Evolutionary conservation across 1,140 invertebrate genomes (phyloP).

Genomic region (Brachionus asplanchnoidis): DNA sequence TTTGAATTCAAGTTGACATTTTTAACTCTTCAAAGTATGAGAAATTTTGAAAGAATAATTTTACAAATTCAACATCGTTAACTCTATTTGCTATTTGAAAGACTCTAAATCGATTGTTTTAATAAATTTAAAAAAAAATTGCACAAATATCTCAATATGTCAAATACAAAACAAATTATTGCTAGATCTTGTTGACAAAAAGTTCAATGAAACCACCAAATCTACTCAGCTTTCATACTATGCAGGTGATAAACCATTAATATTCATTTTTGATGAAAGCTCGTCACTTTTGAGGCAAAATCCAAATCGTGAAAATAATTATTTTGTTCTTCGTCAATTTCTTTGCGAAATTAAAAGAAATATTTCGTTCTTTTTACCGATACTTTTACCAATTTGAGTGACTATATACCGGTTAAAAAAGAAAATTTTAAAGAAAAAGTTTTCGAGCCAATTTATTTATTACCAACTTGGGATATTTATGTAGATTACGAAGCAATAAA

Average conservation of each 20-base stretch:
- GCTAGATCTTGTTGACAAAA: no score
- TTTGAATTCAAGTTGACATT: neutral
- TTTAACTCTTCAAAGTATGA: neutral
- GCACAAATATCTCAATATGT: no score
- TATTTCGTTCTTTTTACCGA: neutral
- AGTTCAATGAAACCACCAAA: no score
- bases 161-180: no score
- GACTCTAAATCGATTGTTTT: no score
- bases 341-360: neutral
- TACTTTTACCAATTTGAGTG: neutral
- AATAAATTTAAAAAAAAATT: no score
- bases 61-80: neutral
- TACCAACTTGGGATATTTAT: neutral
- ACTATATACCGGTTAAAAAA: neutral
- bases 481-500: neutral
- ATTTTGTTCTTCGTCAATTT: conserved; percentile 1
- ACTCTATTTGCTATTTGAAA: neutral
- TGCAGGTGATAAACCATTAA: neutral
- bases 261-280: neutral
- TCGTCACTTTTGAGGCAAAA: neutral
- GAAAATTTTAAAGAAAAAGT: neutral
- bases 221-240: no score
- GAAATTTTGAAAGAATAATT: neutral
- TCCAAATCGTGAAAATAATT: neutral
- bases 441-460: neutral